These are phyloP conservation scores for Podilymbus podiceps DNA, from an alignment of 2,113 vertebrate species.

Conservation along the genomic window DNA sequence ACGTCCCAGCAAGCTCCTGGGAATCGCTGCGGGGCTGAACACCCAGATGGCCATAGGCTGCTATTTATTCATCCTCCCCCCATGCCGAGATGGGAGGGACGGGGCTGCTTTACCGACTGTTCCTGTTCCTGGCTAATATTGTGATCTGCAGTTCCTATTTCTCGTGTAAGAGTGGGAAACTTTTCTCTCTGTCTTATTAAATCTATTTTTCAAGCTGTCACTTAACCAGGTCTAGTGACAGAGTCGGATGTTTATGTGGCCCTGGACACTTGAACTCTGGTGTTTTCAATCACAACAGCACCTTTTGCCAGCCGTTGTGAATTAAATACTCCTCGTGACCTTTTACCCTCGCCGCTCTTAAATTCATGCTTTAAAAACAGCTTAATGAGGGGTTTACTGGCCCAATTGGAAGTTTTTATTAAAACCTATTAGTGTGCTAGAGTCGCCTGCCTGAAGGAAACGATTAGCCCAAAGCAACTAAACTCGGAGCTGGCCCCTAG, in stretches of 20 bases:
- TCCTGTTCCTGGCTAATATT: background rate
- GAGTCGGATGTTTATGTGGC: conserved; percentile 72
- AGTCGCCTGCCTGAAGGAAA: conserved; percentile 83
- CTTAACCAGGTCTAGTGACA: conserved; percentile 69
- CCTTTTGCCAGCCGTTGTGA: conserved; percentile 79
- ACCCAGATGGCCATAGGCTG: background rate
- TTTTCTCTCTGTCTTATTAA: conserved; percentile 64
- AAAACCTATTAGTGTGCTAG: conserved; percentile 81
- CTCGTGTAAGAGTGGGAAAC: conserved; percentile 39
- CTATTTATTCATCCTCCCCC: background rate
- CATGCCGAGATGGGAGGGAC: background rate
- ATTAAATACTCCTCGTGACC: conserved; percentile 84
- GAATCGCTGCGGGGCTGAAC: background rate
- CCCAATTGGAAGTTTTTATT: conserved; percentile 89
- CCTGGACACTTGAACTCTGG: conserved; percentile 66
- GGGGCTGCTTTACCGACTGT: background rate
- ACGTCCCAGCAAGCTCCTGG: background rate
- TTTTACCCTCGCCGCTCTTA: conserved; percentile 78
- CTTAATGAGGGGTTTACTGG: conserved; percentile 91
- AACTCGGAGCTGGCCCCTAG: conserved; percentile 73
- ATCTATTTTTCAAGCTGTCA: conserved; percentile 79
- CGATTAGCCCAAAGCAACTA: conserved; percentile 79
- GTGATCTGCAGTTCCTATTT: conserved; percentile 30
- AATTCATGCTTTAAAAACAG: conserved; percentile 90
- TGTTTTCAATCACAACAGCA: conserved; percentile 77